These are phyloP conservation scores for Brachionus plicatilis DNA, from an alignment of 1,140 invertebrate genomes.

Conservation along the genomic window DNA sequence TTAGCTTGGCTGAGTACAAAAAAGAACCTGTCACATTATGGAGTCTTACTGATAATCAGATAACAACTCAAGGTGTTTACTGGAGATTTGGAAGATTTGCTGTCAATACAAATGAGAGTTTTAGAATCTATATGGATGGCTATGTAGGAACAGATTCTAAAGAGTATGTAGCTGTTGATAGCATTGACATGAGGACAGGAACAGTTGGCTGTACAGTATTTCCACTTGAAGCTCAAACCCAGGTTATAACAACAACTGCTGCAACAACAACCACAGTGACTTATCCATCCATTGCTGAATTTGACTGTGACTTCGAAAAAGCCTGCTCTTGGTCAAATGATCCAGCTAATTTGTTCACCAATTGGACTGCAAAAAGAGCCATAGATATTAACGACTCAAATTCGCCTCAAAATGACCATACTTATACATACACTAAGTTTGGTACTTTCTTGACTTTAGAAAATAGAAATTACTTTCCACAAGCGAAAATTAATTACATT, in stretches of 20 bases:
- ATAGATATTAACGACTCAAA: neutral
- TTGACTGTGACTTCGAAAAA: slow-evolving; percentile 6
- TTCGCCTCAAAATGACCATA: slow-evolving; percentile 58
- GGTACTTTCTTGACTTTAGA: slow-evolving; percentile 48
- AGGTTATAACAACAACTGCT: neutral
- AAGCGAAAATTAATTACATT: neutral
- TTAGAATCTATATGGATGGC: slow-evolving; percentile 4
- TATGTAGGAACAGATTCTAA: slow-evolving; percentile 6
- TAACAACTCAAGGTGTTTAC: neutral
- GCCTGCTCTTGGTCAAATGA: neutral
- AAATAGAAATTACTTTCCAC: neutral
- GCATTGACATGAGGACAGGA: neutral
- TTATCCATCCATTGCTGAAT: neutral
- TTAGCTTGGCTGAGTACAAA: neutral
- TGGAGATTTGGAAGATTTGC: slow-evolving; percentile 14
- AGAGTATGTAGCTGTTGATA: neutral
- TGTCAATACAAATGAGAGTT: slow-evolving; percentile 9
- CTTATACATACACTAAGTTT: slow-evolving; percentile 45
- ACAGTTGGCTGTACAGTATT: neutral
- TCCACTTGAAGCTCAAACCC: neutral
- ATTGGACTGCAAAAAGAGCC: neutral
- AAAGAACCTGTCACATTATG: neutral
- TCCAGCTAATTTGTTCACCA: neutral
- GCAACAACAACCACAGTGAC: neutral
- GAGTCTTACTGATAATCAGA: neutral